Evolutionary conservation across 2,888 invertebrate species (phyloP).

Genomic region (Macrophya alboannulata): DNA sequence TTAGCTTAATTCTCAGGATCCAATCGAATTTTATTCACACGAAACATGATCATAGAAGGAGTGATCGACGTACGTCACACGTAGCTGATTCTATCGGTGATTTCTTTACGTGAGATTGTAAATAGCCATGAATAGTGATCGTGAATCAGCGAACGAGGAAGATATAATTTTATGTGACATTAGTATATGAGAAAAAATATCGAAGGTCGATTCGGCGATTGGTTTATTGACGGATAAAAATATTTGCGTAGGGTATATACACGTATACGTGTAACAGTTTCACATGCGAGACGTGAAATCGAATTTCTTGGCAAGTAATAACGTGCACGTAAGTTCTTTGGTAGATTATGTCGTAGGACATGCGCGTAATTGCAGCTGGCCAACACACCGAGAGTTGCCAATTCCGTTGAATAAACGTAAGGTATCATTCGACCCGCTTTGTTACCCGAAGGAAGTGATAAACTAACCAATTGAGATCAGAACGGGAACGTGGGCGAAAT

Average conservation of each 20-base stretch:
- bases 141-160: constrained; percentile 30
- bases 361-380: constrained; percentile 9
- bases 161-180: neutral
- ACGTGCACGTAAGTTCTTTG: neutral
- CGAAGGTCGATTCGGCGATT: constrained; percentile 15
- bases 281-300: neutral
- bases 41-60: constrained; percentile 19
- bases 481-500: constrained; percentile 48
- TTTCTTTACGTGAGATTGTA: neutral
- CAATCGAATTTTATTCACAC: neutral
- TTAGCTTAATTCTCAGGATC: neutral
- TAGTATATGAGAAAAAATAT: neutral
- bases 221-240: neutral
- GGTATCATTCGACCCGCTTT: constrained; percentile 64
- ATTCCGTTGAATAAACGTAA: constrained; percentile 29
- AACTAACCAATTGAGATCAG: constrained; percentile 67
- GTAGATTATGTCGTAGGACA: neutral
- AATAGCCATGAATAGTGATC: neutral
- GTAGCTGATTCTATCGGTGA: neutral
- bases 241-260: constrained; percentile 16
- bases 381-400: constrained; percentile 21
- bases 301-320: constrained; percentile 30
- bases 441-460: constrained; percentile 69
- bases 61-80: neutral
- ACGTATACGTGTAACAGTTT: neutral